Evolutionary conservation across 2,888 invertebrate species (phyloP).

Genomic region (Incurvaria masculella): DNA sequence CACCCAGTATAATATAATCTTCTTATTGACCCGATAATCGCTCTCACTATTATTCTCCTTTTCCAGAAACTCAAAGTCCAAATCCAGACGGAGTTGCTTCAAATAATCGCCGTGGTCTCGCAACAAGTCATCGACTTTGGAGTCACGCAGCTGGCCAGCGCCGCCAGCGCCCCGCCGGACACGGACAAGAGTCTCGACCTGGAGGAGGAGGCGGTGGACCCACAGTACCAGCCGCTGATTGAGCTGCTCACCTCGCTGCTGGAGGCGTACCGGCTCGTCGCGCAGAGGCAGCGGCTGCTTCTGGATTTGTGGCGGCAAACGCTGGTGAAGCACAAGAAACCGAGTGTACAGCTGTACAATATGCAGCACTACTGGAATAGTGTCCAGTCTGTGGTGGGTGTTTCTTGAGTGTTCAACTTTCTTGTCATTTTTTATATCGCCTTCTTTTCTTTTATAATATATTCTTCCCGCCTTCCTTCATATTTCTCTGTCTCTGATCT

Average conservation of each 20-base stretch:
- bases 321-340: constrained; percentile 49
- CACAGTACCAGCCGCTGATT: constrained; percentile 40
- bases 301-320: constrained; percentile 63
- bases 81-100: constrained; percentile 77
- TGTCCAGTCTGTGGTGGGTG: constrained; percentile 81
- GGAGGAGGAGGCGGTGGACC: constrained; percentile 18
- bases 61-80: constrained; percentile 73
- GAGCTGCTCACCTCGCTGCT: constrained; percentile 73
- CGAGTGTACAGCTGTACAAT: constrained; percentile 56
- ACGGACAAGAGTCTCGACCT: constrained; percentile 4
- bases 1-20: no score
- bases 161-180: constrained; percentile 6
- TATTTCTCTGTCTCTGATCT: no score
- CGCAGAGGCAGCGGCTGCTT: constrained; percentile 70
- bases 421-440: no score
- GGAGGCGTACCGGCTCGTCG: constrained; percentile 78
- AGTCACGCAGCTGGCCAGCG: constrained; percentile 23
- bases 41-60: no score
- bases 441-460: no score
- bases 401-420: not conserved
- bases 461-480: no score
- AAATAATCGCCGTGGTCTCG: constrained; percentile 77
- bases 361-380: constrained; percentile 85
- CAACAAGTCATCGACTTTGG: constrained; percentile 68
- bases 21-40: no score